Conservation (phyloP, 1,140 invertebrate genomes). For the Rhagoletis zephyria region DNA sequence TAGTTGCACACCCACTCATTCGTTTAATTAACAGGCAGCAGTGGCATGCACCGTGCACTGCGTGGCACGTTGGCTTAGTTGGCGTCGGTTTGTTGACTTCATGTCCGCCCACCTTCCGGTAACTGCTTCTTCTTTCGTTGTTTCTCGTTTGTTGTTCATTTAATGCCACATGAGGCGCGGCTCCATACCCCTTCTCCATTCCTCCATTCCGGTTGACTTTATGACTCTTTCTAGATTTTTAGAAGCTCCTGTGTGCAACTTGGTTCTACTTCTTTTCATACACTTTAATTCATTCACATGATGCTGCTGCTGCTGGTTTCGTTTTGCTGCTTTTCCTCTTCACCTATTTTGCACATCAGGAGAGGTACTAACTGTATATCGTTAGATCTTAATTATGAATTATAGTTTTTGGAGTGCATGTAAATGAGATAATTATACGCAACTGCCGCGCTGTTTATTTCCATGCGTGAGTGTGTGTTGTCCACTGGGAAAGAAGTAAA, state of each 20-base stretch:
- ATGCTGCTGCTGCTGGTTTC: neutral
- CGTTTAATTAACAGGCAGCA: conserved; percentile 52
- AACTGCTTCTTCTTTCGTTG: neutral
- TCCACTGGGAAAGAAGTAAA: neutral
- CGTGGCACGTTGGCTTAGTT: conserved; percentile 57
- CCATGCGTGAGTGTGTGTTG: neutral
- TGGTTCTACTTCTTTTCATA: conserved; percentile 11
- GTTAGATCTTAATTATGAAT: conserved; percentile 56
- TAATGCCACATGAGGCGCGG: conserved; percentile 28
- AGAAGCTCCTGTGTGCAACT: conserved; percentile 9
- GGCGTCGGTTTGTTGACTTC: conserved; percentile 45
- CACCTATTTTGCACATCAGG: neutral
- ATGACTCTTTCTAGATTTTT: conserved; percentile 8
- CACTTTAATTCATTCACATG: conserved; percentile 15
- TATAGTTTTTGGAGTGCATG: conserved; percentile 53
- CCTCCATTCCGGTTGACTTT: neutral
- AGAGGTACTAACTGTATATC: conserved; percentile 24
- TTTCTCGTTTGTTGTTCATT: conserved; percentile 52
- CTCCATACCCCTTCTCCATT: neutral
- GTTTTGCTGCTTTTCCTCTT: neutral
- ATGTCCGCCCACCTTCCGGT: conserved; percentile 38
- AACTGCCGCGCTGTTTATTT: neutral
- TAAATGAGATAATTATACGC: conserved; percentile 56
- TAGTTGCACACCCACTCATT: conserved; percentile 70
- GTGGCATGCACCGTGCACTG: neutral